Base-by-base conservation (phyloP, 2,888 invertebrate species). In the Dynastes grantii region DNA sequence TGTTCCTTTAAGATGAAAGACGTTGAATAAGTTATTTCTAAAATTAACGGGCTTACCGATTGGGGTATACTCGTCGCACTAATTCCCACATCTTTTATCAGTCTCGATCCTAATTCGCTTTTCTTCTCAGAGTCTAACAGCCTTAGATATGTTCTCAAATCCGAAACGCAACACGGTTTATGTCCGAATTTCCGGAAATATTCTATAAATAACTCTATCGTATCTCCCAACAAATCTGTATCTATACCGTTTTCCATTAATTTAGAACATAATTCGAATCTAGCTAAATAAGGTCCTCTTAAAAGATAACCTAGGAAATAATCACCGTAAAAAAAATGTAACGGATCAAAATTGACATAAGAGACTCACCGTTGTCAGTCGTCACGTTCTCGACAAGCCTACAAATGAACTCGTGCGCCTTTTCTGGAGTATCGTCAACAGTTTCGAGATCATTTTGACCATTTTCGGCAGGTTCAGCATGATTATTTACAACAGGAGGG, bases 81-180 rank as follows among this genome's bases (percentile, higher is more conserved):
- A 71, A 93, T 92, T 2, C 92, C 93, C 45, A 93, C 90, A 84
- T 93, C 93, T 8, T 91, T 90, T 37, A 94, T 86, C 80, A 94
- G 90, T 80, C 92, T 92, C 77, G 90, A 88, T 45, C 92, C 90
- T 76, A 94, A 88, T 64, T 91, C 90, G 80, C 91, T 89, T 80
- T 93, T 91, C 80, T 93, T 92, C 9, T 92, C 90, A 55, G 91
- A 90, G 5, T 95, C 92, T 81, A 97, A 90, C 83, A 95, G 90
- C 63, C 92, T 89, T 67, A 97, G 87, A 88, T 95, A 97, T 4
- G 93, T 90, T 80, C 93, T 92, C 71, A 98, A 90, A 87, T 98
- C 98, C 8, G 93, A 92, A 79, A 96, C 95, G 80, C 96, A 96
- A 88, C 97, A 97, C 0, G 95, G 93, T 86, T 97, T 97, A 84